Evolutionary conservation across 1,140 invertebrate species (phyloP).

Genomic region (Schlechtendalia chinensis): DNA sequence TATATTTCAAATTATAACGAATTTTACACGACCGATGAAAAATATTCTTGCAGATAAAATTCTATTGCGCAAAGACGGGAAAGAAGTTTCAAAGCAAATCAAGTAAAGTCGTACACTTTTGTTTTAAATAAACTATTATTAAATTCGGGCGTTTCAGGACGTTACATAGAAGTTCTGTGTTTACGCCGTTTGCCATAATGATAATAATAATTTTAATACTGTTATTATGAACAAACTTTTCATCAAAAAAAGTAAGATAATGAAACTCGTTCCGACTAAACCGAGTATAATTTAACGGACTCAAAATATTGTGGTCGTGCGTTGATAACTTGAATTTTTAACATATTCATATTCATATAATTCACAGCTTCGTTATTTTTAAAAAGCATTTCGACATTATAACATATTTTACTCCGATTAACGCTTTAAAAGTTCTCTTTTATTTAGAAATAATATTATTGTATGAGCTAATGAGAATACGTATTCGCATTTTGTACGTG

Average conservation of each 20-base stretch:
- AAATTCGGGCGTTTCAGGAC: not conserved
- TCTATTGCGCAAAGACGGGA: not conserved
- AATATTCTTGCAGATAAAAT: not conserved
- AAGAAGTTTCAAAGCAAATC: not conserved
- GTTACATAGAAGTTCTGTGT: not conserved
- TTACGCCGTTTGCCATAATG: not conserved
- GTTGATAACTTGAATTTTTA: not conserved
- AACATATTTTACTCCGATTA: not conserved
- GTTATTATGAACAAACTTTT: constrained; percentile 9
- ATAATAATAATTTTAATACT: not conserved
- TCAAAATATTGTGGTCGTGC: not conserved
- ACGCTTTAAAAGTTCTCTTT: not conserved
- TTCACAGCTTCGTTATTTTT: not conserved
- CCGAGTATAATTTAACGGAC: no score
- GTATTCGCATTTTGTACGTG: no score
- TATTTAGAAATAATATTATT: no score
- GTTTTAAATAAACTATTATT: constrained; percentile 24
- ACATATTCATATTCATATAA: not conserved
- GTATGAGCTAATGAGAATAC: no score
- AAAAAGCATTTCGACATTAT: not conserved
- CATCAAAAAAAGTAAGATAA: not conserved
- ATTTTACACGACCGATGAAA: not conserved
- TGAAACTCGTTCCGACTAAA: not conserved
- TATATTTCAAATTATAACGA: constrained; percentile 3
- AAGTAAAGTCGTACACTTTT: not conserved